phyloP scores from a whole-genome alignment of 2,888 invertebrate genomes.

The Notocelia uddmanniana region DNA sequence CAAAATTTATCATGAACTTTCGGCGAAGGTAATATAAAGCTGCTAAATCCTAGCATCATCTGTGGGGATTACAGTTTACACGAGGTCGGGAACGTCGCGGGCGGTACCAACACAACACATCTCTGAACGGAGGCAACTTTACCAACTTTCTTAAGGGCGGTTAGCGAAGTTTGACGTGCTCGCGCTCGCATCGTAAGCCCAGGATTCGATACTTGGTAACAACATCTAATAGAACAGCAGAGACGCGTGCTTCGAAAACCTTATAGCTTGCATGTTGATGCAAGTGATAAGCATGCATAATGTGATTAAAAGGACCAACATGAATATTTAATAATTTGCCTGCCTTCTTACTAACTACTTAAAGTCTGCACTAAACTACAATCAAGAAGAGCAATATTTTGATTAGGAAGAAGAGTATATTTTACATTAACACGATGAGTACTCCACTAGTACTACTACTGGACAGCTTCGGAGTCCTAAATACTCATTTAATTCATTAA shows the following conservation, averaged over 20 bases:
- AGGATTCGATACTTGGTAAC: slow-evolving; percentile 80
- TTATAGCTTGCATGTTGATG: slow-evolving; percentile 44
- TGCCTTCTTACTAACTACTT: slow-evolving; percentile 3
- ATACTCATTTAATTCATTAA: no score
- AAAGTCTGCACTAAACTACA: not conserved
- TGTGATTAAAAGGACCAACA: slow-evolving; percentile 27
- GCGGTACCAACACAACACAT: slow-evolving; percentile 71
- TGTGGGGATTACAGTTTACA: slow-evolving; percentile 82
- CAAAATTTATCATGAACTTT: slow-evolving; percentile 75
- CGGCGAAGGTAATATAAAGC: slow-evolving; percentile 76
- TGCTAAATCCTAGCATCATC: slow-evolving; percentile 82
- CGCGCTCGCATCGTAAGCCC: slow-evolving; percentile 80
- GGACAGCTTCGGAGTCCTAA: not conserved
- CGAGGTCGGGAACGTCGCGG: slow-evolving; percentile 65
- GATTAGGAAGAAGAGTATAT: not conserved
- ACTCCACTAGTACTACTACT: not conserved
- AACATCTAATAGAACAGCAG: slow-evolving; percentile 70
- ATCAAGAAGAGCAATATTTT: not conserved
- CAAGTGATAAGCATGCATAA: slow-evolving; percentile 43
- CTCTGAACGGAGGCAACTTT: slow-evolving; percentile 79
- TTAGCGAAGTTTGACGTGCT: slow-evolving; percentile 83
- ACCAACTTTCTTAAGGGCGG: slow-evolving; percentile 83
- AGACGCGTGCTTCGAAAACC: slow-evolving; percentile 56
- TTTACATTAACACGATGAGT: not conserved
- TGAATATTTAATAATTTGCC: not conserved